phyloP scores from a whole-genome alignment of 1,140 invertebrate genomes.

The Piezodorus guildinii region DNA sequence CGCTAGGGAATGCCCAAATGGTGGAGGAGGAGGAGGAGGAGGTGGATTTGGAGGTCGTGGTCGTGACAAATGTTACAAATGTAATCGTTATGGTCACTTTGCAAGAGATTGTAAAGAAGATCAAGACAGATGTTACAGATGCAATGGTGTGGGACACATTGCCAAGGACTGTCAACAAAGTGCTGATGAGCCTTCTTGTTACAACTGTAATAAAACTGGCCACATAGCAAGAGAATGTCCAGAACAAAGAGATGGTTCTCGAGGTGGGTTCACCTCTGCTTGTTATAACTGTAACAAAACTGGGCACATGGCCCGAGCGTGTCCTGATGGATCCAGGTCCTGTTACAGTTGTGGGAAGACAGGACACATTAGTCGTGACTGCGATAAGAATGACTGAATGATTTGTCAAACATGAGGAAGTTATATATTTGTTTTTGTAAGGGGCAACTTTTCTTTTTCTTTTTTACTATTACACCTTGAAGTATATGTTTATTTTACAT shows the following conservation, averaged over 20 bases:
- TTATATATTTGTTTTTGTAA: slow-evolving; percentile 14
- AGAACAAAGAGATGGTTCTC: slow-evolving; percentile 47
- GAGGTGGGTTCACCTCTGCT: slow-evolving; percentile 39
- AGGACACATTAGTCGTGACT: slow-evolving; percentile 82
- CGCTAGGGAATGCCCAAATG: slow-evolving; percentile 63
- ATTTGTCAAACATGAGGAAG: slow-evolving; percentile 2
- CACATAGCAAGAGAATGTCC: slow-evolving; percentile 83
- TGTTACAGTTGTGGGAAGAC: slow-evolving; percentile 82
- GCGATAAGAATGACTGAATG: slow-evolving; percentile 44
- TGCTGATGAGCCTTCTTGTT: slow-evolving; percentile 68
- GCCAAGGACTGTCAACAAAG: slow-evolving; percentile 78
- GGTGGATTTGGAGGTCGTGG: slow-evolving; percentile 44
- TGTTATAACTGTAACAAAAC: slow-evolving; percentile 84
- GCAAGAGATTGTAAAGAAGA: slow-evolving; percentile 83
- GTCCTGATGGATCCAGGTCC: slow-evolving; percentile 64
- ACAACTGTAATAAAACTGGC: slow-evolving; percentile 77
- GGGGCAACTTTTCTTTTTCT: slow-evolving; percentile 15
- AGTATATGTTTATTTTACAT: slow-evolving; percentile 13
- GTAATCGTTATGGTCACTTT: slow-evolving; percentile 85
- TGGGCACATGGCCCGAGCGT: slow-evolving; percentile 81
- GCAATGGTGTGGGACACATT: slow-evolving; percentile 74
- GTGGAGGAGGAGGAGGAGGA: slow-evolving; percentile 36
- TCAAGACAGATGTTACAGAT: slow-evolving; percentile 69
- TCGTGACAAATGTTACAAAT: slow-evolving; percentile 86
- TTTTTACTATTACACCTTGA: slow-evolving; percentile 14